phyloP scores from a whole-genome alignment of 2,797 vertebrate genomes.

The Catharus ustulatus region DNA sequence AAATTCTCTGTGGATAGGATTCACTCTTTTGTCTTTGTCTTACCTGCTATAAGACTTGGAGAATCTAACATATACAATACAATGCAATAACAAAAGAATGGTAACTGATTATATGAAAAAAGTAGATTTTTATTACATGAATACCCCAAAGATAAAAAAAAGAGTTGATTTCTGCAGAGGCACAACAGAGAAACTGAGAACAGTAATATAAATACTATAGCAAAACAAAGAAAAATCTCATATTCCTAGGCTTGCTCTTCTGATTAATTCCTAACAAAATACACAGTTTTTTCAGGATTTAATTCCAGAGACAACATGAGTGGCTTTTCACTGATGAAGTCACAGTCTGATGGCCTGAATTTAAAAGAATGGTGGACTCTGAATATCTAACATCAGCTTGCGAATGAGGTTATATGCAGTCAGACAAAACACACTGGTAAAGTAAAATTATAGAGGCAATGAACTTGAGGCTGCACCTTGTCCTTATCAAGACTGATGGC shows the following conservation, averaged over 20 bases:
- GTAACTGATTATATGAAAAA: background rate
- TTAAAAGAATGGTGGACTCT: background rate
- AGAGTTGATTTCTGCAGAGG: background rate
- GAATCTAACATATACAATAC: background rate
- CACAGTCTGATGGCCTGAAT: background rate
- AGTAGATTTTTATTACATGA: background rate
- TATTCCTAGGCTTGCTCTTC: background rate
- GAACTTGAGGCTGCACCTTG: background rate
- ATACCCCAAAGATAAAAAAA: background rate
- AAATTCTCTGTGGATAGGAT: background rate
- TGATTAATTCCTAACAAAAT: background rate
- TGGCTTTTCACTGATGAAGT: background rate
- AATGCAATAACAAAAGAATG: background rate
- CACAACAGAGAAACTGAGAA: background rate
- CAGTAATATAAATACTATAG: background rate
- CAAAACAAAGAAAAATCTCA: background rate
- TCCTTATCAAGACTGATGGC: background rate
- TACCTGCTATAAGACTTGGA: background rate
- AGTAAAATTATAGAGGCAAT: background rate
- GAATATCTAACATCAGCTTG: background rate
- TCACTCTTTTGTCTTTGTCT: background rate
- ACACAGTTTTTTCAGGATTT: background rate
- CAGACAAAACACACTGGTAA: background rate
- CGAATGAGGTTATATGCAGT: background rate
- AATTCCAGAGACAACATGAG: background rate